Base-by-base conservation (phyloP, 2,888 invertebrate species). In the Brachyptera putata region DNA sequence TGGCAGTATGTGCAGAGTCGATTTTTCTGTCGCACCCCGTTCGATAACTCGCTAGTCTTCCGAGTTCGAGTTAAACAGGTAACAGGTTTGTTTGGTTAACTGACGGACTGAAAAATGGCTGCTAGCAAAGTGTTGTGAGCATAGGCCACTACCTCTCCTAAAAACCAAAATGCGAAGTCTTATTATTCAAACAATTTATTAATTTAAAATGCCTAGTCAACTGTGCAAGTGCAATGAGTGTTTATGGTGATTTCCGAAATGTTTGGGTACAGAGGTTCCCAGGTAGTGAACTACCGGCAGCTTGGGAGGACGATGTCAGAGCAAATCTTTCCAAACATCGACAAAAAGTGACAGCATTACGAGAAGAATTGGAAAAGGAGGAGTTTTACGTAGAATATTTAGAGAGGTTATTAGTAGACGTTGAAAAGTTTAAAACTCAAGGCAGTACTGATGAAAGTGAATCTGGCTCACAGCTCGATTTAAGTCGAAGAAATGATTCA, bases 261-360 rank as follows among this genome's bases (percentile, higher is more conserved):
- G 88, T 92, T 77, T 93, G 93, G 92, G 84, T 86, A 78, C 87
- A 91, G 80, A 83, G 91, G 73, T 93, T 92, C 81, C 92, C 92
- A 68, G 91, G 91, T 73, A 91, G 90, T 79, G 88, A 89, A 69
- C 80, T 93, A 70, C 92, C 93, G 74, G 89, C 89, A 74, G 91
- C 91, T 74, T 92, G 91, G 92, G 92, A 92, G 76, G 91, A 91
- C 78, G 91, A 93, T 80, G 91, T 93, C 72, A 85, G 91, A 73
- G 89, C 90, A 68, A 92, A 92, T 79, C 82, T 94, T 70, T 84
- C 87, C 71, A 89, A 91, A 77, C 93, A 94, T 80, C 89, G 89
- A 80, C 85, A 89, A 75, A 90, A 89, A 81, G 91, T 92, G 66
- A 79, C 83, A 66, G 82, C 87, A 69, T 79, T 94, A 60, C 84